Percentiles rank a stretch among this genome's conserved stretches.
These are phyloP conservation scores for Halcyon malimbica DNA, from an alignment of 2,113 vertebrate genomes.

Conservation along the genomic window DNA sequence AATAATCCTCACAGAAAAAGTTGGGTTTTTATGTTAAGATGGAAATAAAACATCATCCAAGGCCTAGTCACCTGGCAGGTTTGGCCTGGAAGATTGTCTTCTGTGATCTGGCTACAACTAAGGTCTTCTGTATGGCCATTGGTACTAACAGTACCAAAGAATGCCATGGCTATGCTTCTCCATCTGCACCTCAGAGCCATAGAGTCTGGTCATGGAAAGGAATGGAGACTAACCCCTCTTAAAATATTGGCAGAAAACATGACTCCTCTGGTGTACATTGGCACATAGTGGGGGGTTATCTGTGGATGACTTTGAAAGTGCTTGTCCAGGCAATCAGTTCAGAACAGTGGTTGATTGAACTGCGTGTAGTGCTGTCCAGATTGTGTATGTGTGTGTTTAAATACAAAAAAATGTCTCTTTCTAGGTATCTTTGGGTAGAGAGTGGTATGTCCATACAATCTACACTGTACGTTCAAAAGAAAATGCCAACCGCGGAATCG, in stretches of 20 bases:
- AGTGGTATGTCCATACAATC: constrained; percentile 95
- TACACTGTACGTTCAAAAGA: constrained; percentile 91
- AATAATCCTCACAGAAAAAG: neutral
- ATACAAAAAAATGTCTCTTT: constrained; percentile 2
- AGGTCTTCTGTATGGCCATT: neutral
- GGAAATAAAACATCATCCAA: neutral
- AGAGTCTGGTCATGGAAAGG: neutral
- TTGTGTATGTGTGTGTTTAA: neutral
- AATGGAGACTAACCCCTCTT: neutral
- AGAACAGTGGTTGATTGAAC: neutral
- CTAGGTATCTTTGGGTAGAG: constrained; percentile 89
- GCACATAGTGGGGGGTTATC: neutral
- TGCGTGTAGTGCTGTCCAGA: neutral
- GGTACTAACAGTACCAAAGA: neutral
- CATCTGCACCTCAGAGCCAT: neutral
- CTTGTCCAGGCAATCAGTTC: neutral
- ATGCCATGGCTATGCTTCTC: neutral
- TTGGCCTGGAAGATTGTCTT: neutral
- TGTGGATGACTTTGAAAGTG: neutral
- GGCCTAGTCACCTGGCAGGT: neutral
- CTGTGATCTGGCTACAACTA: neutral
- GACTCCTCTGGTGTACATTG: neutral
- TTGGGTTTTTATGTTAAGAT: neutral
- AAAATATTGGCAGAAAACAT: neutral
- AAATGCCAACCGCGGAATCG: constrained; percentile 78